phyloP scores from a whole-genome alignment of 2,797 vertebrate genomes.

The Manis crassicaudata region DNA sequence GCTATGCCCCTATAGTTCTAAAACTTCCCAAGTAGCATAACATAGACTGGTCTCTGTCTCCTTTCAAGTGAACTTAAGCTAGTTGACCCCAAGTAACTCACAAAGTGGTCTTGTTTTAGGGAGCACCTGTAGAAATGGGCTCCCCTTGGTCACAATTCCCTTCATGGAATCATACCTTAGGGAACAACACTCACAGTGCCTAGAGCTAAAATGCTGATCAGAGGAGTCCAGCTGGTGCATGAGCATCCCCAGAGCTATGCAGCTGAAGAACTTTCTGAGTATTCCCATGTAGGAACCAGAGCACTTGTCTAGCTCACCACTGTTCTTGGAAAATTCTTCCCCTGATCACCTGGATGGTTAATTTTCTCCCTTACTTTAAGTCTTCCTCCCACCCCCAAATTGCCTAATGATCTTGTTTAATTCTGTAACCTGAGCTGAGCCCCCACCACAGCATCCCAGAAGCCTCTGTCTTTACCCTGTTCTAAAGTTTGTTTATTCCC shows the following conservation, averaged over 20 bases:
- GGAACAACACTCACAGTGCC: neutral
- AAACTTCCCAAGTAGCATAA: neutral
- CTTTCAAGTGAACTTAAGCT: neutral
- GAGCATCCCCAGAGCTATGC: neutral
- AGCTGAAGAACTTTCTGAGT: neutral
- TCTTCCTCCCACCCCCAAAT: neutral
- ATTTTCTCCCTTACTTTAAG: neutral
- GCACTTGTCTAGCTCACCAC: neutral
- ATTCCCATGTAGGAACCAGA: neutral
- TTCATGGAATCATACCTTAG: neutral
- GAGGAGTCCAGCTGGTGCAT: neutral
- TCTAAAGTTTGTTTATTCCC: neutral
- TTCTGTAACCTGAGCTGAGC: neutral
- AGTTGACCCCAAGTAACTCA: neutral
- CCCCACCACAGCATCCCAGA: neutral
- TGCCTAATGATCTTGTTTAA: neutral
- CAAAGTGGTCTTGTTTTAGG: neutral
- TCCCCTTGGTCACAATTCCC: neutral
- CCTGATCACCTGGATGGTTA: neutral
- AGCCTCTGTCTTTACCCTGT: neutral
- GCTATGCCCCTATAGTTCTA: neutral
- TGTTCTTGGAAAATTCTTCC: neutral
- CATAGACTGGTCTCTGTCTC: neutral
- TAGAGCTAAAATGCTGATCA: neutral
- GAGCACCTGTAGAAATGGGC: neutral